Conservation (phyloP, 2,888 invertebrate genomes). For the Agapetus fuscipes region DNA sequence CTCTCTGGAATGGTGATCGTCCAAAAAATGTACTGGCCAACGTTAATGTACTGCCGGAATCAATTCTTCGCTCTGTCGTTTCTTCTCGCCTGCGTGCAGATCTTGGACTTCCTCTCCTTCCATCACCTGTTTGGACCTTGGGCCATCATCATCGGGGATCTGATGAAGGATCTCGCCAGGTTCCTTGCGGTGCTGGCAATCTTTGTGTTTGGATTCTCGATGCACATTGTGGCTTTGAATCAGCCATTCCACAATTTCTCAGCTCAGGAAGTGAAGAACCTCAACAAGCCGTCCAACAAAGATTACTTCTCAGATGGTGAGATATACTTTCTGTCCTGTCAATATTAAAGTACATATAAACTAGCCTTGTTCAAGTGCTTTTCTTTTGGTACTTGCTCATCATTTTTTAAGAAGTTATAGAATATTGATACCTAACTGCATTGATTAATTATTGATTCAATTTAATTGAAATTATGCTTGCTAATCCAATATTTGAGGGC, state of each 20-base stretch:
- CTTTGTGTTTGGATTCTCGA: conserved; percentile 97
- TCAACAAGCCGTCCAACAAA: conserved; percentile 44
- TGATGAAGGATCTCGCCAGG: conserved; percentile 88
- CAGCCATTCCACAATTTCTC: conserved; percentile 76
- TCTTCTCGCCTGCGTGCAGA: conserved; percentile 93
- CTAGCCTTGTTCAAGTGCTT: no score
- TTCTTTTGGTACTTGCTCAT: no score
- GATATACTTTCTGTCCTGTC: conserved; percentile 25
- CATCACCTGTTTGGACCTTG: conserved; percentile 99
- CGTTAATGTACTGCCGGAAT: conserved; percentile 89
- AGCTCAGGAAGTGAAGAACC: conserved; percentile 50
- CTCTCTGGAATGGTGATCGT: conserved; percentile 67
- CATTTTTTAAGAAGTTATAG: no score
- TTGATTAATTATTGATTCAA: no score
- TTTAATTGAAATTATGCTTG: no score
- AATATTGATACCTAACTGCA: no score
- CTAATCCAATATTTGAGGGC: no score
- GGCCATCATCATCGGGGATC: conserved; percentile 98
- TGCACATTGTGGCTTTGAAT: conserved; percentile 93
- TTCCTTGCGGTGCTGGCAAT: conserved; percentile 96
- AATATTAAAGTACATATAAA: no score
- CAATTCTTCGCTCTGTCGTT: conserved; percentile 94
- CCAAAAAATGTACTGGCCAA: conserved; percentile 65
- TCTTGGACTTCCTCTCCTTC: conserved; percentile 95
- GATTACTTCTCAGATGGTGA: conserved; percentile 67